Base-by-base conservation (phyloP, 2,888 invertebrate species). In the Apoderus coryli region DNA sequence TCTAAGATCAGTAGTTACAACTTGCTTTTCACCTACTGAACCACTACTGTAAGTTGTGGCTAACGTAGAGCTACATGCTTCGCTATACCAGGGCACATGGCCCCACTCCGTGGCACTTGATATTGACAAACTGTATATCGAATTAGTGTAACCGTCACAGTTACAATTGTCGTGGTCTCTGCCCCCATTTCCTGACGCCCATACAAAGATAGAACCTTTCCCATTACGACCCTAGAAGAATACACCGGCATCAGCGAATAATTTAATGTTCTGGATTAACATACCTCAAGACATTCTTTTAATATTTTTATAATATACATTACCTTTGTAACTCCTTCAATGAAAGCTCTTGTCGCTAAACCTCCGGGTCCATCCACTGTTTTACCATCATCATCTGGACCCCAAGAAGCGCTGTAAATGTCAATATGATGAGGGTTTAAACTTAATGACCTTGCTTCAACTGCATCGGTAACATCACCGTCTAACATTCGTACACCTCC, bases 141-240 rank as follows among this genome's bases (percentile, higher is more conserved):
- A 90, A 64, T 96, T 98, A 32, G 96, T 96, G 61, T 98, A 98
- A 14, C 96, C 96, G 59, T 98, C 98, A 60, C 96, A 98, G 59
- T 96, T 96, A 62, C 98, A 98, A 59, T 92, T 93, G 57, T 93
- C 93, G 46, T 84, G 76, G 51, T 93, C 89, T 25, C 89, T 68
- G 1, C 96, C 95, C 3, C 96, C 96, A 59, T 98, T 98, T 22
- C 96, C 96, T 1, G 92, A 93, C 1, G 96, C 96, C 96, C 96
- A 98, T 2, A 98, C 86, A 63, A 93, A 98, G 46, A 98, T 96
- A 12, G 93, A 95, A 7, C 95, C 95, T 58, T 84, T 82, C 15
- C 93, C 92, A 41, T 71, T 72, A 4, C 95, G 79, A 35, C 93
- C 93, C 82, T 85, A 57, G 31, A 48, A 45, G 15, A 15, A 24